Percentiles rank a stretch among this genome's conserved stretches.
These are phyloP conservation scores for Sparus aurata DNA, from an alignment of 2,797 vertebrate genomes.

Conservation along the genomic window DNA sequence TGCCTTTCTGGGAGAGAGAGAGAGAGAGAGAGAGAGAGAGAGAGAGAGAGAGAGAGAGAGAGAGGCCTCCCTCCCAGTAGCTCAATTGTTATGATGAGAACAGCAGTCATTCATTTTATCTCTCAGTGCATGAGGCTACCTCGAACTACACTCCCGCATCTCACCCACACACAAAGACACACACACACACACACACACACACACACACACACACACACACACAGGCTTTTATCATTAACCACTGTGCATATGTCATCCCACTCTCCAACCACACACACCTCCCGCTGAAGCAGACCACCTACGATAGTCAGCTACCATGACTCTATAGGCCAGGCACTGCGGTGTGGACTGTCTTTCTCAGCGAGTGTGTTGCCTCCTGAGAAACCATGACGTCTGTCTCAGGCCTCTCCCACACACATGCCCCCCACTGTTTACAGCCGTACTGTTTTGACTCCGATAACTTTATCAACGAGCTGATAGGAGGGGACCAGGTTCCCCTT, in stretches of 20 bases:
- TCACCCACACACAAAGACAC: constrained; percentile 18
- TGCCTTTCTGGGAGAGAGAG: constrained; percentile 35
- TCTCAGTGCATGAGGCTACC: constrained; percentile 51
- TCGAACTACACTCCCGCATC: constrained; percentile 61
- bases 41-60: too few relatives aligned
- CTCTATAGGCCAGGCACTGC: constrained; percentile 49
- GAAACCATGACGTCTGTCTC: constrained; percentile 72
- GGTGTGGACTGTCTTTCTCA: constrained; percentile 65
- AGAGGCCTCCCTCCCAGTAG: constrained; percentile 63
- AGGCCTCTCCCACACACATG: constrained; percentile 58
- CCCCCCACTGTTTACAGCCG: constrained; percentile 56
- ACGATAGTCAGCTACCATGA: constrained; percentile 59
- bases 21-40: too few relatives aligned
- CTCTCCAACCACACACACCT: constrained; percentile 72
- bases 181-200: constrained; percentile 20
- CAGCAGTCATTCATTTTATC: constrained; percentile 75
- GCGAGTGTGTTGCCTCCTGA: constrained; percentile 53
- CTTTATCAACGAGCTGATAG: constrained; percentile 73
- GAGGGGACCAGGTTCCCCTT: constrained; percentile 40
- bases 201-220: constrained; percentile 21
- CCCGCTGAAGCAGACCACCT: constrained; percentile 78
- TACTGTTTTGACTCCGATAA: constrained; percentile 74
- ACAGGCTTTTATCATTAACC: constrained; percentile 73
- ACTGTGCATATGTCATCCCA: constrained; percentile 70
- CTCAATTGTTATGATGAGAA: constrained; percentile 73